Conservation (phyloP, 2,113 vertebrate genomes). For the Serinus canaria region DNA sequence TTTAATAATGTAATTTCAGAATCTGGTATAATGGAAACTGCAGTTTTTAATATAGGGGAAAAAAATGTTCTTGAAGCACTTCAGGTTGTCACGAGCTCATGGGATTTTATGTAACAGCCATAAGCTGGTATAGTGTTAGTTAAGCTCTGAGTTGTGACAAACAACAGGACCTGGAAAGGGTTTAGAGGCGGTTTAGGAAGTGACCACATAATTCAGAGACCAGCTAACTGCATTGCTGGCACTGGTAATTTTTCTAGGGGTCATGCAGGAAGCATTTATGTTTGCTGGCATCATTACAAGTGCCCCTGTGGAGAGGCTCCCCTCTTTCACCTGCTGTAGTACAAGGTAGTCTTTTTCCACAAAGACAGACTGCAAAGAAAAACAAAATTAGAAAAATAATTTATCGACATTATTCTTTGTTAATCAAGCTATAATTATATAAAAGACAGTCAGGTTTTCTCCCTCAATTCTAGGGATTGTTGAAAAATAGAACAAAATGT, state of each 20-base stretch:
- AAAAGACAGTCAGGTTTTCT: background rate
- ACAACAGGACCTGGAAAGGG: background rate
- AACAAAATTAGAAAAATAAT: background rate
- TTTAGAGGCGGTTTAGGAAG: background rate
- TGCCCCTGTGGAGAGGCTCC: background rate
- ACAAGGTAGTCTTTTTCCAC: background rate
- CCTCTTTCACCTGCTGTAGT: background rate
- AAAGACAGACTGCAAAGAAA: background rate
- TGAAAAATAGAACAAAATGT: background rate
- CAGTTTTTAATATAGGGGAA: background rate
- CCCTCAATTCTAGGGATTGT: background rate
- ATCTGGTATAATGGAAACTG: background rate
- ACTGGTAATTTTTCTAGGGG: background rate
- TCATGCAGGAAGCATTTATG: background rate
- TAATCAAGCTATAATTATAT: background rate
- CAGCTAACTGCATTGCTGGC: background rate
- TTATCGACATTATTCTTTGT: background rate
- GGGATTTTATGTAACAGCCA: background rate
- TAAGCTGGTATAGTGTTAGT: background rate
- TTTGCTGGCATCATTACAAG: background rate
- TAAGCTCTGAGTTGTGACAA: constrained; percentile 11
- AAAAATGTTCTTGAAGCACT: background rate
- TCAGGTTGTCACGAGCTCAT: background rate
- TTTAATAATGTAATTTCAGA: background rate
- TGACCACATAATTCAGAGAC: background rate